phyloP scores from a whole-genome alignment of 2,797 vertebrate genomes.

The Oreortyx pictus region DNA sequence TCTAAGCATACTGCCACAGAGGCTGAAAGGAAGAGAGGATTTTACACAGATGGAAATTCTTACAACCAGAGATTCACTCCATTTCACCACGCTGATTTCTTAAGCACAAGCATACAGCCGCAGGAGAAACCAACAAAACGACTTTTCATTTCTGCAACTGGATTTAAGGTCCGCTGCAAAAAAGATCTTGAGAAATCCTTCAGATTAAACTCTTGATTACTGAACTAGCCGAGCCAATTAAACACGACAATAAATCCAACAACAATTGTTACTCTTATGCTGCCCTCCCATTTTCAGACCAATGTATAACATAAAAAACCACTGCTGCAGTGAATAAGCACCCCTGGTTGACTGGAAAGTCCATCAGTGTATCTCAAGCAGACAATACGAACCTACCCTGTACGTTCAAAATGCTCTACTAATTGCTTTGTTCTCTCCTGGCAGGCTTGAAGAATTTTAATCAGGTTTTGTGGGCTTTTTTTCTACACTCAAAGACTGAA shows the following conservation, averaged over 20 bases:
- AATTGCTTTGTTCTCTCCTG: slow-evolving; percentile 29
- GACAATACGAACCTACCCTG: neutral
- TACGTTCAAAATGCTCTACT: neutral
- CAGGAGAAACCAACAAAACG: too few species aligned
- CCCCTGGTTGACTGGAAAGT: neutral
- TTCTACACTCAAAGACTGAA: neutral
- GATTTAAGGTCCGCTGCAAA: neutral
- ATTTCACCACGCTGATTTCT: too few species aligned
- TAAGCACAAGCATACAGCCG: too few species aligned
- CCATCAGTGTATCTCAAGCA: neutral
- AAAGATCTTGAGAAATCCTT: neutral
- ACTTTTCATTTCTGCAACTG: neutral
- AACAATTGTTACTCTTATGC: neutral
- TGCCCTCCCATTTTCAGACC: neutral
- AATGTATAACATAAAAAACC: too few species aligned
- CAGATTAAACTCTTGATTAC: neutral
- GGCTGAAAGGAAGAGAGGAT: neutral
- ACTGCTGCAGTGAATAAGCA: too few species aligned
- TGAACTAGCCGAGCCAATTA: neutral
- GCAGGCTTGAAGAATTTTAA: slow-evolving; percentile 8
- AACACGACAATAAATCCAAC: neutral
- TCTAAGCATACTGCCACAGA: neutral
- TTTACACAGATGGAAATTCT: neutral
- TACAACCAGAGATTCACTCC: too few species aligned
- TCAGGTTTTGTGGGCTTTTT: neutral